Percentiles rank a stretch among this genome's conserved stretches.
Evolutionary conservation across 1,140 invertebrate genomes (phyloP).

Genomic region (Physella acuta): DNA sequence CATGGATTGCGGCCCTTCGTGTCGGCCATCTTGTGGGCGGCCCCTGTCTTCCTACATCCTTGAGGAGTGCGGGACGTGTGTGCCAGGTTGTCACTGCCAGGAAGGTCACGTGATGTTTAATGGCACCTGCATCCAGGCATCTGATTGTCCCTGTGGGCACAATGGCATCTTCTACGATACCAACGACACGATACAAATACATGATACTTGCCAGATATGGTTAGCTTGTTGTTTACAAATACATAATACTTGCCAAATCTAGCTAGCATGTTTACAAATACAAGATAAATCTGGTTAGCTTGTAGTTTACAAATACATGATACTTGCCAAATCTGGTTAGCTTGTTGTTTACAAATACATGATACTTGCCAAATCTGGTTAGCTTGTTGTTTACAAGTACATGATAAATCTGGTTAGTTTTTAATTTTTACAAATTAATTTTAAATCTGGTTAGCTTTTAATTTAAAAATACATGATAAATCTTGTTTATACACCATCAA

Average conservation of each 20-base stretch:
- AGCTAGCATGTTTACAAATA: too few species aligned
- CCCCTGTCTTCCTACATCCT: too few species aligned
- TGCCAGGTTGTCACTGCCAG: constrained; percentile 2
- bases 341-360: neutral
- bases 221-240: neutral
- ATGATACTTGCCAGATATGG: constrained; percentile 2
- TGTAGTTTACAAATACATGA: neutral
- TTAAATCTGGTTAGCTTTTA: neutral
- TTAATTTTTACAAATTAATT: neutral
- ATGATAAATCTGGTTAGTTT: too few species aligned
- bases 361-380: too few species aligned
- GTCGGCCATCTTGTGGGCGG: neutral
- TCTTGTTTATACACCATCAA: too few species aligned
- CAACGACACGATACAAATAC: neutral
- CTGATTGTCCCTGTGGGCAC: constrained; percentile 4
- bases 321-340: constrained; percentile 1
- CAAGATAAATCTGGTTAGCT: too few species aligned
- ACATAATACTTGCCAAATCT: neutral
- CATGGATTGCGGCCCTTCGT: constrained; percentile 10
- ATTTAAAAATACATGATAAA: neutral
- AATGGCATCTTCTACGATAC: neutral
- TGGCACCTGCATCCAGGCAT: neutral
- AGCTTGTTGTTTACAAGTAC: too few species aligned
- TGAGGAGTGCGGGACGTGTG: neutral
- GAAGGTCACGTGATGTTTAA: neutral